Conservation (phyloP, 2,797 vertebrate species). For the Mycteria americana region DNA sequence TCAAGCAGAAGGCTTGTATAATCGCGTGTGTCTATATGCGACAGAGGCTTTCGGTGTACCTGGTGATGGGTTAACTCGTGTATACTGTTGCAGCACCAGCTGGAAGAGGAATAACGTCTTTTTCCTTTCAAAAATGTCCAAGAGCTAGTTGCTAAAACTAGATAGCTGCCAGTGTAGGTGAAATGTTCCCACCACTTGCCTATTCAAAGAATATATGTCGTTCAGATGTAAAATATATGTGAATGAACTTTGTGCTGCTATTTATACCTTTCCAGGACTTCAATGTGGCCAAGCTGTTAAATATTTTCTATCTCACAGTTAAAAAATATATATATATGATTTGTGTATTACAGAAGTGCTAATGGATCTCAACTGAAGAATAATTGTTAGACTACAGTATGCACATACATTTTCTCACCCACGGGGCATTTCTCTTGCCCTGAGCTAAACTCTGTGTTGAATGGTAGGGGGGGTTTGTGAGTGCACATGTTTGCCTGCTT, state of each 20-base stretch:
- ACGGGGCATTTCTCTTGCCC: slow-evolving; percentile 15
- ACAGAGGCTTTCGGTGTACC: slow-evolving; percentile 39
- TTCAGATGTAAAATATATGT: not conserved
- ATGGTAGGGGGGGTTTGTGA: not conserved
- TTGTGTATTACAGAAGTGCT: not conserved
- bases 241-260: slow-evolving; percentile 12
- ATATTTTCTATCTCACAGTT: not conserved
- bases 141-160: not conserved
- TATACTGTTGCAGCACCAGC: not conserved
- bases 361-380: not conserved
- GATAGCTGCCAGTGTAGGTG: not conserved
- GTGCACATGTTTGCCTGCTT: not conserved
- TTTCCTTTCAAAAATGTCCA: not conserved
- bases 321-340: not conserved
- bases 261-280: not conserved
- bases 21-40: not conserved
- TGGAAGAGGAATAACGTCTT: not conserved
- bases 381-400: not conserved
- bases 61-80: slow-evolving; percentile 12
- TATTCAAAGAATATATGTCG: not conserved
- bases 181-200: not conserved
- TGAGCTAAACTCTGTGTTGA: not conserved
- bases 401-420: not conserved
- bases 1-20: slow-evolving; percentile 31
- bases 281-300: not conserved